Evolutionary conservation across 2,888 invertebrate genomes (phyloP).

Genomic region (Drosophila meridionalis): DNA sequence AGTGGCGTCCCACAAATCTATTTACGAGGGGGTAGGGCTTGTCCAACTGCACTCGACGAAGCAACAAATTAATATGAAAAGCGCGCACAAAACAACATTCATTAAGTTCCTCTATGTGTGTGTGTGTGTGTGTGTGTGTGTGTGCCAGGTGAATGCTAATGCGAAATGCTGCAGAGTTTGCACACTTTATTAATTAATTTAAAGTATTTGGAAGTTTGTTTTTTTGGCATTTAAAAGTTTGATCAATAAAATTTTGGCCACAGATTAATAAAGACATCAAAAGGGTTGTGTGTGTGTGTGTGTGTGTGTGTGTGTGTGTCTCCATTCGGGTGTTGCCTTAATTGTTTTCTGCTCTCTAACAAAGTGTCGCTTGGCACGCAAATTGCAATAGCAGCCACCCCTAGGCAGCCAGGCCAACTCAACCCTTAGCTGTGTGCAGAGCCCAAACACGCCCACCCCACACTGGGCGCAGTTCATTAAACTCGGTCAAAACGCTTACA

Average conservation of each 20-base stretch:
- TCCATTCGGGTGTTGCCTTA: slow-evolving; percentile 61
- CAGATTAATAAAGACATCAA: slow-evolving; percentile 63
- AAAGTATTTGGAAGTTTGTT: slow-evolving; percentile 28
- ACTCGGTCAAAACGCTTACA: slow-evolving; percentile 44
- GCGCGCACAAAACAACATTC: slow-evolving; percentile 31
- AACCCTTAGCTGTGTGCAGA: slow-evolving; percentile 2
- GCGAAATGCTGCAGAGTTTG: slow-evolving; percentile 46
- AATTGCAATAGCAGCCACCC: slow-evolving; percentile 38
- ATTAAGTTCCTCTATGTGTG: slow-evolving; percentile 38
- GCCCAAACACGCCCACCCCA: not conserved
- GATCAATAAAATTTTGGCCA: slow-evolving; percentile 76
- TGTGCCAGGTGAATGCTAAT: slow-evolving; percentile 48
- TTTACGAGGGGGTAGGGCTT: not conserved
- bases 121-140: slow-evolving; percentile 19
- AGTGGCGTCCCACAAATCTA: slow-evolving; percentile 2
- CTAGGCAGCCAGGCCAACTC: not conserved
- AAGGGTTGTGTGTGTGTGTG: not conserved
- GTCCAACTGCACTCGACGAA: slow-evolving; percentile 15
- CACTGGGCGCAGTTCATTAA: slow-evolving; percentile 55
- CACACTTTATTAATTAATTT: slow-evolving; percentile 67
- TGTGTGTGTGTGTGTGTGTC: slow-evolving; percentile 12
- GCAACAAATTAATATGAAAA: slow-evolving; percentile 56
- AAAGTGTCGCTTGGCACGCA: slow-evolving; percentile 77
- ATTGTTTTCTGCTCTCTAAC: slow-evolving; percentile 56
- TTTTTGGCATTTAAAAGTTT: slow-evolving; percentile 74